A percentile compares a stretch with the other conserved stretches of the same genome.
phyloP scores from a whole-genome alignment of 2,113 vertebrate genomes.

The Axis porcinus region DNA sequence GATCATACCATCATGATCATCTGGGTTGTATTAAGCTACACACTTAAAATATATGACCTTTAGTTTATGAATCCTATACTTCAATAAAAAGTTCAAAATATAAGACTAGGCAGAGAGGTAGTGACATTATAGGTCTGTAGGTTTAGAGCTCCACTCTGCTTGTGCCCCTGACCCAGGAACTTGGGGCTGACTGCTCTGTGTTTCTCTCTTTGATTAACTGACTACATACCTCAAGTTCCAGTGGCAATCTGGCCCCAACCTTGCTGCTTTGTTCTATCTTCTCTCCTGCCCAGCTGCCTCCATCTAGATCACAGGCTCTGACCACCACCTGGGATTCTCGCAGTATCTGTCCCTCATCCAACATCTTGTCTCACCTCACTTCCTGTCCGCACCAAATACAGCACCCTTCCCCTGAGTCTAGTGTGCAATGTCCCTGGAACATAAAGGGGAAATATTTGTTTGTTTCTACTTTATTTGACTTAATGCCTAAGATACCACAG shows the following conservation, averaged over 20 bases:
- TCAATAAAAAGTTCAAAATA: background rate
- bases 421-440: background rate
- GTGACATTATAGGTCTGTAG: background rate
- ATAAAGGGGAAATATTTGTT: background rate
- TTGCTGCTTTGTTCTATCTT: background rate
- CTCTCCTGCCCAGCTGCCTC: background rate
- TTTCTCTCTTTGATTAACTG: background rate
- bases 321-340: background rate
- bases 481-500: background rate
- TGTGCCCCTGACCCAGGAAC: background rate
- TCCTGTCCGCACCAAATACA: background rate
- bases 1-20: background rate
- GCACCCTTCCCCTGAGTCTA: background rate
- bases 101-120: background rate
- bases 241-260: background rate
- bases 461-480: background rate
- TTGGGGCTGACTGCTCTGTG: background rate
- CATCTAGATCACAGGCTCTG: background rate
- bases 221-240: rapidly evolving
- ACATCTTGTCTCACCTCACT: background rate
- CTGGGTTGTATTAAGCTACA: background rate
- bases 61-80: background rate
- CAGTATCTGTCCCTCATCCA: background rate
- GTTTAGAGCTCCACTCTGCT: background rate
- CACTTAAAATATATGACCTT: background rate